A percentile compares a stretch with the other conserved stretches of the same genome.
phyloP scores from a whole-genome alignment of 2,888 invertebrate species.

The Mallateleia sp. region DNA sequence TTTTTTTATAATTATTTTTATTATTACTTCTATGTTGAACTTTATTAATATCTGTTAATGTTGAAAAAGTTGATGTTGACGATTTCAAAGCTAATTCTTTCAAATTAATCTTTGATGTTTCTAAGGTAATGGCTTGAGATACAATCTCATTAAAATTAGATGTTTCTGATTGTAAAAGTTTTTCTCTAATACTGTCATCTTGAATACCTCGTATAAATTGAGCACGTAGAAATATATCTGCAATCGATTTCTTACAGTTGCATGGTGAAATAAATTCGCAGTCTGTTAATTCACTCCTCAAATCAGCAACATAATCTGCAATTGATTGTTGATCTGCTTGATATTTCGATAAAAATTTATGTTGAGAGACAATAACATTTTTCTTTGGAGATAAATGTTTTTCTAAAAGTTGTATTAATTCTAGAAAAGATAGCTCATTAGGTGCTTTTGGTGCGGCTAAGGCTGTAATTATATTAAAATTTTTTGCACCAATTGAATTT shows the following conservation, averaged over 20 bases:
- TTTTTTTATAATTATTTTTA: too few species aligned
- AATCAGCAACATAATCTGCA: slow-evolving; percentile 24
- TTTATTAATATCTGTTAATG: too few species aligned
- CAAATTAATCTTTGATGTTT: slow-evolving; percentile 45
- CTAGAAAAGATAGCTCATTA: slow-evolving; percentile 23
- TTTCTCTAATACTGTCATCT: slow-evolving; percentile 17
- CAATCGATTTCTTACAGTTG: slow-evolving; percentile 8
- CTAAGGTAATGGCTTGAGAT: slow-evolving; percentile 29
- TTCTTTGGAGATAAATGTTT: slow-evolving; percentile 44
- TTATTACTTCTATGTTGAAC: too few species aligned
- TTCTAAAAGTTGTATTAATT: slow-evolving; percentile 38
- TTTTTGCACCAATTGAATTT: slow-evolving; percentile 51
- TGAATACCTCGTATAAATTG: slow-evolving; percentile 36
- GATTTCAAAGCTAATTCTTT: too few species aligned
- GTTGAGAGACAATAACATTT: slow-evolving; percentile 45
- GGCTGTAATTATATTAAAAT: slow-evolving; percentile 43
- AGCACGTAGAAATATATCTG: slow-evolving; percentile 36
- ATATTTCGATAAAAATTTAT: slow-evolving; percentile 65
- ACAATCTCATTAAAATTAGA: slow-evolving; percentile 44
- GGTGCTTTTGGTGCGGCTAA: slow-evolving; percentile 44
- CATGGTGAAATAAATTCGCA: slow-evolving; percentile 35
- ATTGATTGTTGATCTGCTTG: slow-evolving; percentile 51
- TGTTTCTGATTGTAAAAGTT: slow-evolving; percentile 23
- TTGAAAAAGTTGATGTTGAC: too few species aligned
- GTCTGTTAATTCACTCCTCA: slow-evolving; percentile 28